These are phyloP conservation scores for Numenius arquata DNA, from an alignment of 2,113 vertebrate genomes.

Conservation along the genomic window DNA sequence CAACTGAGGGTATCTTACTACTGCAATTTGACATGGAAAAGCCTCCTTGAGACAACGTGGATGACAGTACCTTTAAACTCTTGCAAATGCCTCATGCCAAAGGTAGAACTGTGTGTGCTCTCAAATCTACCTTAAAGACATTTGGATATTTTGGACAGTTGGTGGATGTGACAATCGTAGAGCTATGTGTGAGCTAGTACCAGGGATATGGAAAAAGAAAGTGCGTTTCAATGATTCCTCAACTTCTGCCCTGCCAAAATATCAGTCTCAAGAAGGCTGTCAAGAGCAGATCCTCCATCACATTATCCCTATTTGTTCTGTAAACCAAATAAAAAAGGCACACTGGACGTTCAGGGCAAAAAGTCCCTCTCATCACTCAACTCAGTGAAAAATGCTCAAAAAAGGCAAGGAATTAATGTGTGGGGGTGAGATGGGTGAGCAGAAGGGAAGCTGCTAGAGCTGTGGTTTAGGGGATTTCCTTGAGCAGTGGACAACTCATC, in stretches of 20 bases:
- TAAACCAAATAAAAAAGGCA: not conserved
- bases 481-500: conserved; percentile 32
- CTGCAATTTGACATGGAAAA: not conserved
- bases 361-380: not conserved
- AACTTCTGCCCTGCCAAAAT: not conserved
- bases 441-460: not conserved
- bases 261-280: not conserved
- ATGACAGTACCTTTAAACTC: not conserved
- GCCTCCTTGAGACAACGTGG: not conserved
- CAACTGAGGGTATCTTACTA: not conserved
- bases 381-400: conserved; percentile 48
- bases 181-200: not conserved
- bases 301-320: not conserved
- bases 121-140: not conserved
- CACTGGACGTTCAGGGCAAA: not conserved
- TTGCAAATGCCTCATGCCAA: not conserved
- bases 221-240: not conserved
- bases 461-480: conserved; percentile 58
- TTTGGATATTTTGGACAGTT: not conserved
- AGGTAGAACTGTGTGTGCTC: not conserved
- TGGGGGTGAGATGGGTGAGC: not conserved
- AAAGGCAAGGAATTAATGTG: conserved; percentile 57
- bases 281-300: conserved; percentile 4
- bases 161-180: not conserved
- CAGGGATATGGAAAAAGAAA: not conserved